Evolutionary conservation across 2,113 vertebrate species (phyloP).

Genomic region (Theristicus caerulescens): DNA sequence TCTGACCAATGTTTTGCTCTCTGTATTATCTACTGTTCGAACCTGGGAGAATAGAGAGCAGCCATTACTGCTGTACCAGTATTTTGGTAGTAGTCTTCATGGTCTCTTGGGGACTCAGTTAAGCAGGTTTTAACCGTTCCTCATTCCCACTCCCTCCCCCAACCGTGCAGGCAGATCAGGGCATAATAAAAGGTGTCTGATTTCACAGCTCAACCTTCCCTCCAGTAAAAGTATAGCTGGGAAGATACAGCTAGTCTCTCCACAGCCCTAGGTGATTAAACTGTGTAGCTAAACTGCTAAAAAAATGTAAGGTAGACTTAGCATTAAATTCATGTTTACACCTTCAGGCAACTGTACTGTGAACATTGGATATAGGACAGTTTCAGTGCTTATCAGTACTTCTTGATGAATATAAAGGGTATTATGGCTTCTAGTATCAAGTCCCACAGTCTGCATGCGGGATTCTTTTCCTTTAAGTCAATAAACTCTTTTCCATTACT

Average conservation of each 20-base stretch:
- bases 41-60: background rate
- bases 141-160: rapidly evolving
- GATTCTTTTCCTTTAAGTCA: background rate
- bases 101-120: background rate
- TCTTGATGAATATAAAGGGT: background rate
- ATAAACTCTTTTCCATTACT: background rate
- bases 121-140: background rate
- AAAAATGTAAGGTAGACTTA: background rate
- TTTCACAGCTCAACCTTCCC: background rate
- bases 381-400: background rate
- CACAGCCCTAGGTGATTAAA: background rate
- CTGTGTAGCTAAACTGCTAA: background rate
- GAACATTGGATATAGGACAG: background rate
- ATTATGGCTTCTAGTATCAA: background rate
- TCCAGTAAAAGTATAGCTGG: background rate
- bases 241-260: background rate
- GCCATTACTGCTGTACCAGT: background rate
- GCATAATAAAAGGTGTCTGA: background rate
- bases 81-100: background rate
- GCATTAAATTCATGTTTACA: background rate
- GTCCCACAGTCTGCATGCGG: background rate
- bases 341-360: background rate
- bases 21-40: rapidly evolving
- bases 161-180: background rate
- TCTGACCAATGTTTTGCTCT: background rate